Evolutionary conservation across 2,888 invertebrate genomes (phyloP), one percentile per base, ranked within the genome.

Genomic region (Odontothrips loti): DNA sequence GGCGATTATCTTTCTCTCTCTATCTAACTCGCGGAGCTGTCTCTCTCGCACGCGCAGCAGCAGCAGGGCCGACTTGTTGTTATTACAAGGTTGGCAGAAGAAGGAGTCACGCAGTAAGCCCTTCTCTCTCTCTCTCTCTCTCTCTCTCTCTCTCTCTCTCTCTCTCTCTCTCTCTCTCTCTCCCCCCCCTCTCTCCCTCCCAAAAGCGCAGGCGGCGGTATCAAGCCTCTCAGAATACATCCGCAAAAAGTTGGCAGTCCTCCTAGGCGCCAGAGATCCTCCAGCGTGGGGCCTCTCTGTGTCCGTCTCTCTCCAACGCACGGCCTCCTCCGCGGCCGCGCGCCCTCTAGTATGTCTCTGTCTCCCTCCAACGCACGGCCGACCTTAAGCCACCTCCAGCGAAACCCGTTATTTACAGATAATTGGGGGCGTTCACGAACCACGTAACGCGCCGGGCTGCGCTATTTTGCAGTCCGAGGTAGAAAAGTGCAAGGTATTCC

Each of bases 171-270:
- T 43, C 34, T 43, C 34, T 43, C 34, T 43, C 34, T 43, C 34
- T 43, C 34, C 6, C 34, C 6, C 34, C n/a, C n/a, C n/a, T 43
- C 34, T 43, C 34, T 43, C 34, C 6, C 34, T 43, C 34, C 6
- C 34, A 4, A 6, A 6, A 43, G 51, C 51, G 12, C 20, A 58
- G 58, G 20, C 58, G 58, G 58, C 58, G 20, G 20, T 20, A 20
- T 75, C 68, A 27, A 27, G 68, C 68, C 68, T 75, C 68, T 27
- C 68, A 27, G 68, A 75, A 75, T 75, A 75, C 68, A 75, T 75
- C 68, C 68, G 68, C 68, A 75, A 75, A 75, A 75, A 75, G 68
- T 75, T 75, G 68, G 68, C 68, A 75, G 27, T 75, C 23, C 68
- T 75, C 68, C 68, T 75, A 27, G 68, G 68, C 68, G 58, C 58